Percentiles rank a stretch among this genome's conserved stretches.
phyloP scores from a whole-genome alignment of 2,113 vertebrate genomes.

The Erinaceus europaeus region DNA sequence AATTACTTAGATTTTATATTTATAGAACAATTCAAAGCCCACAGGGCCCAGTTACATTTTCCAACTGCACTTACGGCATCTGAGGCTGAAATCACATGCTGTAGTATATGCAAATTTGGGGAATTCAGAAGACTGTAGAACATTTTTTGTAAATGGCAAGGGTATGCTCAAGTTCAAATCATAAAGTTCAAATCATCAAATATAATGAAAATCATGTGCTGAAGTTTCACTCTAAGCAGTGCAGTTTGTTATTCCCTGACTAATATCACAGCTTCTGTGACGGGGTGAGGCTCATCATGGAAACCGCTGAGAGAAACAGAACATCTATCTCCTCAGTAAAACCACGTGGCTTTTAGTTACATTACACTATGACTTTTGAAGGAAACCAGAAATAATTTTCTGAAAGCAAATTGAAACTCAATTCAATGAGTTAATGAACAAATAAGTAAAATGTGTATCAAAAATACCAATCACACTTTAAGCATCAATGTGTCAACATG shows the following conservation, averaged over 20 bases:
- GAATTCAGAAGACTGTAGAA: background rate
- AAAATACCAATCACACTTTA: background rate
- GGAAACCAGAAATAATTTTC: background rate
- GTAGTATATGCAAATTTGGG: background rate
- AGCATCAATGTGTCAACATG: background rate
- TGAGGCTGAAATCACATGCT: background rate
- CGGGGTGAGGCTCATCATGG: background rate
- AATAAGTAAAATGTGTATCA: too few species aligned
- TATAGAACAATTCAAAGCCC: conserved; percentile 2
- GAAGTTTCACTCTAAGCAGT: background rate
- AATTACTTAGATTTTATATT: background rate
- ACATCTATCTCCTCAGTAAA: too few species aligned
- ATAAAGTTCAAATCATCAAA: background rate
- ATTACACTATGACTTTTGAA: background rate
- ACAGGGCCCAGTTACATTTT: background rate
- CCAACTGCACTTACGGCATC: background rate
- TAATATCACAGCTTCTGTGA: background rate
- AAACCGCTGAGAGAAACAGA: background rate
- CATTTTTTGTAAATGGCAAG: background rate
- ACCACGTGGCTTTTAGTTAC: background rate
- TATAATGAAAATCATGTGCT: background rate
- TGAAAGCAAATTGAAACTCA: background rate
- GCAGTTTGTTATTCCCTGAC: background rate
- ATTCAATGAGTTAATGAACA: background rate
- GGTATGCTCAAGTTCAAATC: background rate